phyloP scores from a whole-genome alignment of 2,888 invertebrate genomes.

The Phyto melanocephala region DNA sequence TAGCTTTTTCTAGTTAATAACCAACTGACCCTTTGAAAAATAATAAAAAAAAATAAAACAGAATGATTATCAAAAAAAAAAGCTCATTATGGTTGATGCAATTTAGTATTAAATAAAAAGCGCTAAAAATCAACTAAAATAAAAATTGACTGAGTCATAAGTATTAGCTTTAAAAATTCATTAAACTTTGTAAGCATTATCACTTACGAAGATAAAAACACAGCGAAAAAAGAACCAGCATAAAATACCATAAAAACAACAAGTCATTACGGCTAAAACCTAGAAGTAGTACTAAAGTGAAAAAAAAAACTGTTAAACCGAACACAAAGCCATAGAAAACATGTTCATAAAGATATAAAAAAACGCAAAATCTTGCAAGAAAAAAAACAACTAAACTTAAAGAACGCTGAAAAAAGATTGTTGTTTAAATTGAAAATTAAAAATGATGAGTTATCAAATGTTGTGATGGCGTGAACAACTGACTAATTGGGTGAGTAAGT shows the following conservation, averaged over 20 bases:
- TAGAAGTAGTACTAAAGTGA: conserved; percentile 9
- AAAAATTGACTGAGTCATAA: conserved; percentile 44
- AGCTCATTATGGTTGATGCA: conserved; percentile 28
- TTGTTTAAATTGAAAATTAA: conserved; percentile 58
- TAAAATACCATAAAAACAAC: conserved; percentile 22
- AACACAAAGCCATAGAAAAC: conserved; percentile 41
- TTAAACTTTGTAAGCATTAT: conserved; percentile 48
- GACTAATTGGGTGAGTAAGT: not conserved
- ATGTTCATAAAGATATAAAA: conserved; percentile 12
- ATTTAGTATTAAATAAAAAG: not conserved
- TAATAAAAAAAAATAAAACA: not conserved
- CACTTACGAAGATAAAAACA: conserved; percentile 4
- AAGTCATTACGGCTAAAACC: conserved; percentile 53
- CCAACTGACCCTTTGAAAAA: not conserved
- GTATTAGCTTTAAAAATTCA: conserved; percentile 58
- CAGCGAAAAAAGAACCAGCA: not conserved
- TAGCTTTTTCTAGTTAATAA: not conserved
- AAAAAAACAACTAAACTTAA: not conserved
- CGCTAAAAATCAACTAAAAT: conserved; percentile 5
- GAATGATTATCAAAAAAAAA: not conserved
- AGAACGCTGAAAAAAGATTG: conserved; percentile 32
- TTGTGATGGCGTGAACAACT: not conserved
- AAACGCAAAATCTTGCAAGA: not conserved
- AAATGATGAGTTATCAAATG: conserved; percentile 62
- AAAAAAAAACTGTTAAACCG: conserved; percentile 7